Evolutionary conservation across 2,113 vertebrate species (phyloP).

Genomic region (Alosa alosa): DNA sequence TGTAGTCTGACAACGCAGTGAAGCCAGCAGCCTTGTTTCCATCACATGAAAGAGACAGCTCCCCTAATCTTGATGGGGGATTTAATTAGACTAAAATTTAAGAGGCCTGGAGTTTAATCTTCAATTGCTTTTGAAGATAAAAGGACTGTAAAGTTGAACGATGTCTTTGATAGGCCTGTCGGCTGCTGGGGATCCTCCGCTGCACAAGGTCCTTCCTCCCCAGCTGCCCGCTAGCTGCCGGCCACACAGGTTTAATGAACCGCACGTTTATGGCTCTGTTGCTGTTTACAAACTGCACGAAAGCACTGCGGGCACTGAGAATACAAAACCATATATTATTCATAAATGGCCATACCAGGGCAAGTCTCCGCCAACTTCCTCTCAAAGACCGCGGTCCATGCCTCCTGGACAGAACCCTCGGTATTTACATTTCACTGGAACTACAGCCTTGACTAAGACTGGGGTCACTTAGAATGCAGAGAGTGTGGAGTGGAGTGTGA

Average conservation of each 20-base stretch:
- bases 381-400: not conserved
- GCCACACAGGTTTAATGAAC: not conserved
- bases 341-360: constrained; percentile 1
- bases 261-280: not conserved
- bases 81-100: constrained; percentile 10
- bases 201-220: not conserved
- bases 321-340: constrained; percentile 9
- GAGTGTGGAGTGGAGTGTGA: not conserved
- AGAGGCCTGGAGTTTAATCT: not conserved
- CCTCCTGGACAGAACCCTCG: not conserved
- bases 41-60: not conserved
- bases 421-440: not conserved
- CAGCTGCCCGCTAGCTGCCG: not conserved
- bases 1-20: not conserved
- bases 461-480: not conserved
- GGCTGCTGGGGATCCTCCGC: not conserved
- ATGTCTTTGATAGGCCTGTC: constrained; percentile 13
- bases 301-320: constrained; percentile 5
- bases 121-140: not conserved
- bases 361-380: not conserved
- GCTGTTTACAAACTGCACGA: not conserved
- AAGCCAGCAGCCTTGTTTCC: not conserved
- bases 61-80: not conserved
- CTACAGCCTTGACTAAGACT: not conserved
- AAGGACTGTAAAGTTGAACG: constrained; percentile 12